Conservation (phyloP, 2,888 invertebrate genomes). For the Limnephilus marmoratus region DNA sequence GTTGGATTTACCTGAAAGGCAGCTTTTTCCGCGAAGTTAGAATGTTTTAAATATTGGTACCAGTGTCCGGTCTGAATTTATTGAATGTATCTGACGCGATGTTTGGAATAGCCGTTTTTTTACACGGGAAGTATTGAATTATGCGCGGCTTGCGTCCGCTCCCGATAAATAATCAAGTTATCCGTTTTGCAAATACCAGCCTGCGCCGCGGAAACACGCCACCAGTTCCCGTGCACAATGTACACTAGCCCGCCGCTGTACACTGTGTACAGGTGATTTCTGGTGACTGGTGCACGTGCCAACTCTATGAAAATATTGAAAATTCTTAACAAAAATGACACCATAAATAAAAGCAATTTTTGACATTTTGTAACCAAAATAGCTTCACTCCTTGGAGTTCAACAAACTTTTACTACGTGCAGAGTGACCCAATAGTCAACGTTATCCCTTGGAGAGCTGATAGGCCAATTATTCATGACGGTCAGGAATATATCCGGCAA, state of each 20-base stretch:
- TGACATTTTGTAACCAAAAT: neutral
- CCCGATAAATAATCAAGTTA: conserved; percentile 66
- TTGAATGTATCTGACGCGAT: neutral
- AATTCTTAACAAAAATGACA: neutral
- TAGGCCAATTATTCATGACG: too few relatives aligned
- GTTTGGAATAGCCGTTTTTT: conserved; percentile 21
- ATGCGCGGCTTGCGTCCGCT: conserved; percentile 62
- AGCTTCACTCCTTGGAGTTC: too few relatives aligned
- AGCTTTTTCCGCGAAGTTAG: neutral
- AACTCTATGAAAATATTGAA: neutral
- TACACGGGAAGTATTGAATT: conserved; percentile 57
- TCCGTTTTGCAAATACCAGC: conserved; percentile 62
- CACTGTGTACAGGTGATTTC: neutral
- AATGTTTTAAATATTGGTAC: neutral
- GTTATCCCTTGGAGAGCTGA: too few relatives aligned
- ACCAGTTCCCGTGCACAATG: conserved; percentile 17
- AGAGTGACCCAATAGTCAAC: too few relatives aligned
- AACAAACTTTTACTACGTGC: too few relatives aligned
- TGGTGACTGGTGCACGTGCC: neutral
- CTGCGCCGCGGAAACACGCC: conserved; percentile 28
- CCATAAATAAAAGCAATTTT: neutral
- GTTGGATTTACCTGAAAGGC: neutral
- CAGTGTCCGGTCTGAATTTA: conserved; percentile 2
- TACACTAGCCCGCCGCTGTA: neutral
- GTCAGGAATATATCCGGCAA: too few relatives aligned